Evolutionary conservation across 1,140 invertebrate genomes (phyloP).

Genomic region (Cardiocondyla obscurior): DNA sequence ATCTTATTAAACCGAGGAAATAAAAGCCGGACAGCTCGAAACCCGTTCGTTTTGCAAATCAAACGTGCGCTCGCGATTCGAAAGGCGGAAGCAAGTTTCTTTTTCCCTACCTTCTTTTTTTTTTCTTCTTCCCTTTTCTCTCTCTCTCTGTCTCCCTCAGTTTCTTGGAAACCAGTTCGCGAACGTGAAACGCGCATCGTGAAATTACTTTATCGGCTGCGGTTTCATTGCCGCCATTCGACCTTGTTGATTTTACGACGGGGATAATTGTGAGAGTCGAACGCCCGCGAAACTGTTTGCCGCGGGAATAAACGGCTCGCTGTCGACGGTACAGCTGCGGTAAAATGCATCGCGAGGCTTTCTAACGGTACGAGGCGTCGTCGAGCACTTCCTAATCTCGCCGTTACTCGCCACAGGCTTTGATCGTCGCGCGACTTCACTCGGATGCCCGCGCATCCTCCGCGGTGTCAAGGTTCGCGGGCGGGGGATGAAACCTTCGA

Average conservation of each 20-base stretch:
- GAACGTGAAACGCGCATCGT: not conserved
- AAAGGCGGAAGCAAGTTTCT: not conserved
- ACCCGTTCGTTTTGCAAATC: not conserved
- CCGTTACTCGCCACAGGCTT: too few species aligned
- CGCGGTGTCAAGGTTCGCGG: too few species aligned
- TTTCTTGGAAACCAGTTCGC: not conserved
- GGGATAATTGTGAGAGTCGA: not conserved
- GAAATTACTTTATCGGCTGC: not conserved
- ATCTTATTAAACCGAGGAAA: not conserved
- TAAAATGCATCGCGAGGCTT: too few species aligned
- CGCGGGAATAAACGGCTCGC: not conserved
- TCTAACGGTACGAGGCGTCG: too few species aligned
- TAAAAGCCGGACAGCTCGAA: not conserved
- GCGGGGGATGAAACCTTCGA: too few species aligned
- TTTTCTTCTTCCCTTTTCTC: not conserved
- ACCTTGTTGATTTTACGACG: not conserved
- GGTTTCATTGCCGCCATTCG: too few species aligned
- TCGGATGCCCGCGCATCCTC: too few species aligned
- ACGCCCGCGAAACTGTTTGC: not conserved
- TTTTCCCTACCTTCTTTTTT: not conserved
- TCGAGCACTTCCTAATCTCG: too few species aligned
- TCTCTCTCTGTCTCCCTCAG: not conserved
- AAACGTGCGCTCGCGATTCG: not conserved
- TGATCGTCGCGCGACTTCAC: too few species aligned
- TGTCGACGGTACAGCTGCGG: too few species aligned